Evolutionary conservation across 2,888 invertebrate genomes (phyloP), one percentile per base, ranked within the genome.

Genomic region (Philhelius pedissequus): DNA sequence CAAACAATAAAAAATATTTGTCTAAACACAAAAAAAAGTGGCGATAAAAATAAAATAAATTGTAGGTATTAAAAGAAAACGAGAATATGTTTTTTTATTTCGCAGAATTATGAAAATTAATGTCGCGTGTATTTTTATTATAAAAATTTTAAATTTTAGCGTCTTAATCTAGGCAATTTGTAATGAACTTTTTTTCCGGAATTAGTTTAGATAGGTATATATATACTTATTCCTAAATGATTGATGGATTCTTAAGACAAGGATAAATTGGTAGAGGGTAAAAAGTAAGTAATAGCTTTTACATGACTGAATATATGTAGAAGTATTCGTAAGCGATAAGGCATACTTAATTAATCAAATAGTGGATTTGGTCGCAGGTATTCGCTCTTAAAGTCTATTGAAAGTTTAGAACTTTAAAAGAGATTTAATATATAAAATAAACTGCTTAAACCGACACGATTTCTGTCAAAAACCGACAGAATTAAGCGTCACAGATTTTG

Each of bases 1-100:
- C 27, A 56, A 50, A 32, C 56, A 43, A 40, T 73, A 60, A 82
- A 15, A 5, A 66, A 43, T 18, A 48, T 40, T 40, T 40, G 7
- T 40, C 15, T 38, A 2, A 43, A n/a, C n/a, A n/a, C n/a, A n/a
- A n/a, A 27, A 5, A 11, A 32, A 22, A 32, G 3, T 18, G 9
- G 15, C 20, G 1, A n/a, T 25, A 35, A 38, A 25, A 40, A 30
- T 0, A 4, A 38, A 35, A 52, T 54, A 60, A 58, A 35, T 48
- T 80, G 5, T 66, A n/a, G n/a, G n/a, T n/a, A 30, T 40, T 40
- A 48, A 60, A 58, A 60, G 18, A 43, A 20, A 4, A 48, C 0
- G 4, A 8, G 3, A 38, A 38, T n/a, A n/a, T n/a, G n/a, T n/a
- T n/a, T n/a, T n/a, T n/a, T n/a, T n/a, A n/a, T 25, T 60, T 25